Conservation (phyloP, 2,797 vertebrate genomes). For the Oreochromis grahami region DNA sequence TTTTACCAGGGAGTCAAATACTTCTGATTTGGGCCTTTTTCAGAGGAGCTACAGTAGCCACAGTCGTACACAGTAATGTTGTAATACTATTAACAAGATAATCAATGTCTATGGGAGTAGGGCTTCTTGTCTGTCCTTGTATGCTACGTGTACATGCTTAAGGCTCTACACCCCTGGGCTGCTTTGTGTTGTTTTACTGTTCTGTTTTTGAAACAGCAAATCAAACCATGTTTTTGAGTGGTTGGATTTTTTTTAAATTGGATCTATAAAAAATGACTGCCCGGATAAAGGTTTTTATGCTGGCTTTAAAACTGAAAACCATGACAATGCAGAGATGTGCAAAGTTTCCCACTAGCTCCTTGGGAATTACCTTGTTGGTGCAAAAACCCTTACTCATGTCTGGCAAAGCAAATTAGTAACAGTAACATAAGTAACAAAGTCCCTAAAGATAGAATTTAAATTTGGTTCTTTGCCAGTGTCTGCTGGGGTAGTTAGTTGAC, state of each 20-base stretch:
- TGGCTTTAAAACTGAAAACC: background rate
- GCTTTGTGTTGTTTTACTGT: background rate
- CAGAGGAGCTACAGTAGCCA: background rate
- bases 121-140: background rate
- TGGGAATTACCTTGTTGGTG: background rate
- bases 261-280: background rate
- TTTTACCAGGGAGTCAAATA: background rate
- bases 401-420: background rate
- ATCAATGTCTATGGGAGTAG: background rate
- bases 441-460: background rate
- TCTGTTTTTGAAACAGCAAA: background rate
- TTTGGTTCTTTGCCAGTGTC: background rate
- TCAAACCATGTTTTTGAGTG: background rate
- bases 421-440: background rate
- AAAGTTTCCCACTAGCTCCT: background rate
- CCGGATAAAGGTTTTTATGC: background rate
- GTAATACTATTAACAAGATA: background rate
- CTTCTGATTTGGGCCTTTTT: background rate
- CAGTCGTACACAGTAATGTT: background rate
- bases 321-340: background rate
- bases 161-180: background rate
- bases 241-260: background rate
- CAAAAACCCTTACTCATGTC: background rate
- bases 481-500: background rate
- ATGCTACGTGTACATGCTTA: background rate